Evolutionary conservation across 2,797 vertebrate genomes (phyloP), one percentile per base, ranked within the genome.

Genomic region (Buphagus erythrorhynchus): DNA sequence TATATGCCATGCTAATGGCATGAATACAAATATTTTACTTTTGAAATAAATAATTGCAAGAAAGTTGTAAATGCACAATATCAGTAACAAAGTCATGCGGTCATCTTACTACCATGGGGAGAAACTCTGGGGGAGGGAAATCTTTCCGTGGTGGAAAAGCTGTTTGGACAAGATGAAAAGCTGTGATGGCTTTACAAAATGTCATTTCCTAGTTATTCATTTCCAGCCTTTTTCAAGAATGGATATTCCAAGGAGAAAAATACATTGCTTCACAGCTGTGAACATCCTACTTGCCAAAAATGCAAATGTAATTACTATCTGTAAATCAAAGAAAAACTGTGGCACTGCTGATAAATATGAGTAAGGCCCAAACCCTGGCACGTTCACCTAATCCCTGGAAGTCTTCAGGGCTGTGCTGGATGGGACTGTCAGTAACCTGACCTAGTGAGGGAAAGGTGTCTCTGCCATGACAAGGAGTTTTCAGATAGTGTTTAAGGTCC

Each of bases 191-290:
- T 93, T 86, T 86, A 76, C 58, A 93, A 81, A 94, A 84, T 75
- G 20, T 90, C 22, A 91, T 94, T 95, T 96, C 88, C 87, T 93
- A 86, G n/a, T 97, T 97, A 96, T 83, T 95, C 3, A 95, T 95
- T 69, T 81, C 57, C 90, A 95, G 84, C 17, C 66, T 79, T 96
- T 96, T 85, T 63, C 79, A 96, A 94, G 79, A 94, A 94, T 84
- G 90, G 95, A 78, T 95, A 92, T 72, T 93, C 76, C 61, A 90
- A 96, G 90, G 96, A 86, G 78, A 93, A 95, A 92, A 91, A 85
- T 59, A 65, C 42, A 91, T 57, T 90, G 66, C 57, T 92, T 94
- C 85, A 65, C 55, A 86, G 81, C 80, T 92, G 86, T 80, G 96
- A 93, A 92, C 22, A 11, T 29, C 58, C 54, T 90, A 57, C 63